Evolutionary conservation across 2,797 vertebrate species (phyloP).

Genomic region (Enteromius argenteus): DNA sequence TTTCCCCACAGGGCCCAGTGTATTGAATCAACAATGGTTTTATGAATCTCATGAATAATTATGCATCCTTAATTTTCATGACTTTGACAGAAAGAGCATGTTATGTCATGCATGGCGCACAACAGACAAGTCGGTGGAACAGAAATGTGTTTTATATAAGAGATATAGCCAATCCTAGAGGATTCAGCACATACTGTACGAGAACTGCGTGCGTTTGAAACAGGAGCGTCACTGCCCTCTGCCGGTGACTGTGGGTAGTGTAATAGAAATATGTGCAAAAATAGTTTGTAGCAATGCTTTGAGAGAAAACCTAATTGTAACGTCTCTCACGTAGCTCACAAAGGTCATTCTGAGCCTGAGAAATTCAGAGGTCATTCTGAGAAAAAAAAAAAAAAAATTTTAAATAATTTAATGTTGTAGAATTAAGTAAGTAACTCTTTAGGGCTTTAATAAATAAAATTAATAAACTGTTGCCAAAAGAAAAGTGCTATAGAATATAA

Average conservation of each 20-base stretch:
- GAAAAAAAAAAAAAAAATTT: no score
- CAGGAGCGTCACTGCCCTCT: constrained; percentile 58
- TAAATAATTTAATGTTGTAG: no score
- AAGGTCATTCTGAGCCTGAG: background rate
- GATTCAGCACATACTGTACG: background rate
- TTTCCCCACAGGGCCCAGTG: background rate
- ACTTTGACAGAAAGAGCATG: constrained; percentile 38
- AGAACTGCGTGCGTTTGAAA: background rate
- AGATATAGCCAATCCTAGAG: constrained; percentile 35
- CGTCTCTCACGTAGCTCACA: background rate
- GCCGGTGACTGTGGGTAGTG: constrained; percentile 27
- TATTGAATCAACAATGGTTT: background rate
- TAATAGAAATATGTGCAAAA: background rate
- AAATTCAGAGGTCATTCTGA: no score
- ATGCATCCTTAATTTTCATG: constrained; percentile 36
- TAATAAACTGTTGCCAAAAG: no score
- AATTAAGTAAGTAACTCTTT: no score
- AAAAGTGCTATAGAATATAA: no score
- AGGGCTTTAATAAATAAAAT: no score
- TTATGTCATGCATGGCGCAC: constrained; percentile 26
- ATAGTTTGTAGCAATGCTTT: background rate
- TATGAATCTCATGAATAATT: constrained; percentile 50
- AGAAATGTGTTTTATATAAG: constrained; percentile 40
- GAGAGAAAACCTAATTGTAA: background rate
- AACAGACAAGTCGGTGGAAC: constrained; percentile 18